Conservation (phyloP, 2,113 vertebrate species). For the Laterallus jamaicensis region DNA sequence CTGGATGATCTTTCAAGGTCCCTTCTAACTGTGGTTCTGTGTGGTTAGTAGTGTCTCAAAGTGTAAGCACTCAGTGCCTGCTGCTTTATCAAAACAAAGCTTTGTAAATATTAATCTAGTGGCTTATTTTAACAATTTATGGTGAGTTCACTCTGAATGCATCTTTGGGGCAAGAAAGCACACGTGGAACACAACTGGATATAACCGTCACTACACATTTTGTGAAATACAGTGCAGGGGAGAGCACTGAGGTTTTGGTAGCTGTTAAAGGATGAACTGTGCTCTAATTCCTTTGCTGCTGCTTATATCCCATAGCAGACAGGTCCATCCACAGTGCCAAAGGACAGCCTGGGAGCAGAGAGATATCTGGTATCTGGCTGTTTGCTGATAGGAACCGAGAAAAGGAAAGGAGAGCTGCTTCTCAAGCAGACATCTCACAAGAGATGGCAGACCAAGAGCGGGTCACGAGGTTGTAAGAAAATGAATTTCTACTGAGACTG, state of each 20-base stretch:
- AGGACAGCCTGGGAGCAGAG: background rate
- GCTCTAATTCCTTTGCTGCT: background rate
- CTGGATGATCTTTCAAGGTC: too few species aligned
- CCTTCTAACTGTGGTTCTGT: too few species aligned
- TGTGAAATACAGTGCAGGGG: background rate
- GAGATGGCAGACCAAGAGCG: background rate
- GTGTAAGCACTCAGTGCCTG: background rate
- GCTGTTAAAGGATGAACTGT: background rate
- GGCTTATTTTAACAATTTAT: background rate
- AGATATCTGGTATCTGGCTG: background rate
- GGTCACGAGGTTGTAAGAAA: background rate
- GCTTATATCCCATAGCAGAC: background rate
- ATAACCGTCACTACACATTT: background rate
- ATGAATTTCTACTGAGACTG: background rate
- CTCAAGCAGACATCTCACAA: background rate
- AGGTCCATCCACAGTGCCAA: background rate
- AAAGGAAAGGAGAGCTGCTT: background rate
- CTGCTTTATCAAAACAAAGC: background rate
- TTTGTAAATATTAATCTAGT: background rate
- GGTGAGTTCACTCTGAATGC: background rate
- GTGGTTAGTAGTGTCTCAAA: background rate
- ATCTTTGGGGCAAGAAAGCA: background rate
- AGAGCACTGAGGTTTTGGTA: background rate
- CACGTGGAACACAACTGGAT: background rate
- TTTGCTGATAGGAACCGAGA: background rate